Evolutionary conservation across 2,888 invertebrate genomes (phyloP), one percentile per base, ranked within the genome.

Genomic region (Apodemia duryi): DNA sequence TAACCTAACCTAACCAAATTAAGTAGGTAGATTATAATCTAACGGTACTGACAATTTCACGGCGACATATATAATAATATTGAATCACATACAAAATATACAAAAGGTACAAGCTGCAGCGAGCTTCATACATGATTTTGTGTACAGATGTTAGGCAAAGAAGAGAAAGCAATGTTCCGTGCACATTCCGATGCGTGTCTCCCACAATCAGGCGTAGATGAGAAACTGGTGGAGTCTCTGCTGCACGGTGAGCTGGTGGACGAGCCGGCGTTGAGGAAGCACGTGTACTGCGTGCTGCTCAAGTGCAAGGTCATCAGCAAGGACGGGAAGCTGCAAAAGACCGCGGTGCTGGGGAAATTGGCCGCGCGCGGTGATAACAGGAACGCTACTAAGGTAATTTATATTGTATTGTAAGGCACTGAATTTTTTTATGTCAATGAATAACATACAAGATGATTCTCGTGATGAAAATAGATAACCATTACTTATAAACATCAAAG

Each of bases 321-420:
- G 77, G 90, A 90, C 73, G 91, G 91, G 65, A 90, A 88, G 76
- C 78, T 90, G 74, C 85, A 80, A 69, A 90, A 90, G 78, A 74
- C 83, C 0, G 83, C 85, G 0, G 77, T 85, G 63, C 74, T 84
- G 4, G 82, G 78, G 63, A 88, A 86, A 72, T 70, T 84, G 71
- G 77, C 81, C 0, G 69, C 74, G 2, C 73, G 79, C 61, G 69
- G 73, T 2, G 85, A 83, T 29, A 79, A 76, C 29, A 81, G 74
- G 69, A 86, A 88, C 65, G 78, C 80, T 13, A 83, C 83, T 21
- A 89, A 89, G 84, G 90, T 85, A 11, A 29, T 13, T 13, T 1
- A 1, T 7, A 7, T 38, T 21, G 21, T 21, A 21, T 21, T 21
- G 21, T 21, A 21, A 21, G 7, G 1, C 38, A 38, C 6, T 38